Conservation (phyloP, 2,113 vertebrate genomes). For the Vulpes ferrilata region DNA sequence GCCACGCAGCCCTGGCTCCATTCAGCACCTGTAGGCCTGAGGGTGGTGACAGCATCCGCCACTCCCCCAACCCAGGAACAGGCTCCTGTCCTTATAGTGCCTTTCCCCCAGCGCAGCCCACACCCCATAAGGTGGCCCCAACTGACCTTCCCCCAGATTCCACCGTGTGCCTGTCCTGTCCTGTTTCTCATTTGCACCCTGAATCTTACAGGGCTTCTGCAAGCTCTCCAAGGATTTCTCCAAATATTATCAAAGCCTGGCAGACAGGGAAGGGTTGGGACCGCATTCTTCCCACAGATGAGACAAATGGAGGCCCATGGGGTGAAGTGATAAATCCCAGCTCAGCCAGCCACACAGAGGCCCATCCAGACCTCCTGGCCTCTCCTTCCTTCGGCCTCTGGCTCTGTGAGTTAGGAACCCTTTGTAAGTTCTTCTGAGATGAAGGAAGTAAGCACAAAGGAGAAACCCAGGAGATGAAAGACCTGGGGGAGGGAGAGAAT, state of each 20-base stretch:
- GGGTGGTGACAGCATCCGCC: background rate
- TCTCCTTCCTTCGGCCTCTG: background rate
- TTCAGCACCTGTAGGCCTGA: background rate
- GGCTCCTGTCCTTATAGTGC: background rate
- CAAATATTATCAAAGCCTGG: background rate
- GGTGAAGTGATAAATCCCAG: background rate
- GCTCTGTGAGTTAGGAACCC: background rate
- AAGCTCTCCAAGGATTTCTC: background rate
- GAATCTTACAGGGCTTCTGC: background rate
- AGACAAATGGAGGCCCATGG: background rate
- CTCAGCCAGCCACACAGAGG: background rate
- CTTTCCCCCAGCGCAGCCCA: background rate
- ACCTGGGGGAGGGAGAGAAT: rapidly evolving
- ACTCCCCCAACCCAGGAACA: no score
- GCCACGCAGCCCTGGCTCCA: background rate
- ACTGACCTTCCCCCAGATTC: background rate
- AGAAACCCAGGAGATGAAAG: background rate
- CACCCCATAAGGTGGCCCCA: background rate
- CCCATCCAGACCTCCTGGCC: background rate
- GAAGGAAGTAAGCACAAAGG: background rate
- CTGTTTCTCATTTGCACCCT: background rate
- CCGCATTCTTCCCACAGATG: background rate
- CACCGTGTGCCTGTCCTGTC: no score
- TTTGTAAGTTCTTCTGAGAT: background rate
- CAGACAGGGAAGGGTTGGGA: background rate